Percentiles rank a stretch among this genome's conserved stretches.
Evolutionary conservation across 1,140 invertebrate species (phyloP).

Genomic region (Vanessa atalanta): DNA sequence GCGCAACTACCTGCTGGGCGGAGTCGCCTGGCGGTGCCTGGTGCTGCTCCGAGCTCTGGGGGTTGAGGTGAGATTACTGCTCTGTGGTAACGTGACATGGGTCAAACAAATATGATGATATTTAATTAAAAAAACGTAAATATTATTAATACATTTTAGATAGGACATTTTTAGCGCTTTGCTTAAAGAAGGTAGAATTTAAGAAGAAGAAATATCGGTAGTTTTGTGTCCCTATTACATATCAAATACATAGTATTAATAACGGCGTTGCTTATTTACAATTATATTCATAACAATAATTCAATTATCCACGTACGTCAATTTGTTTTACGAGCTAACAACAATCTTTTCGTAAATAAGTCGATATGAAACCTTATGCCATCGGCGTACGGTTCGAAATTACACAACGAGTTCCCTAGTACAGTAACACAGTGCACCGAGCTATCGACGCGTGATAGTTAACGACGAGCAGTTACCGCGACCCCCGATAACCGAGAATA

Average conservation of each 20-base stretch:
- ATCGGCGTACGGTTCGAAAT: neutral
- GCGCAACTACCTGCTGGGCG: conserved; percentile 81
- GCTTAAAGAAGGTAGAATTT: too few species aligned
- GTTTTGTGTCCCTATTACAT: conserved; percentile 6
- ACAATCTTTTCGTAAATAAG: neutral
- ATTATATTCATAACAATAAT: neutral
- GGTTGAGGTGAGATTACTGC: conserved; percentile 69
- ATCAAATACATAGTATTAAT: neutral
- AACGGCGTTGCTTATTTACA: neutral
- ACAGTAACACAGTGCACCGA: conserved; percentile 9
- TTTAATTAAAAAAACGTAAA: too few species aligned
- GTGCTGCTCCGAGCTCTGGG: conserved; percentile 82
- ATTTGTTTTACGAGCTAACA: neutral
- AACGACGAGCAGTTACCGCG: conserved; percentile 15
- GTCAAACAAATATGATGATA: too few species aligned
- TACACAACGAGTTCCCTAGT: neutral
- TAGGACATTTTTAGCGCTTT: too few species aligned
- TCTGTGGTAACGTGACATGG: too few species aligned
- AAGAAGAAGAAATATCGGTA: neutral
- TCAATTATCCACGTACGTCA: conserved; percentile 12
- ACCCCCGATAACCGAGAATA: conserved; percentile 33
- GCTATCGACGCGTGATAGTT: conserved; percentile 17
- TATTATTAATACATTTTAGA: too few species aligned
- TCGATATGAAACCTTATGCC: neutral
- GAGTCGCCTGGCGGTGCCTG: conserved; percentile 83